Base-by-base conservation (phyloP, 1,140 invertebrate genomes). In the Galleria mellonella region DNA sequence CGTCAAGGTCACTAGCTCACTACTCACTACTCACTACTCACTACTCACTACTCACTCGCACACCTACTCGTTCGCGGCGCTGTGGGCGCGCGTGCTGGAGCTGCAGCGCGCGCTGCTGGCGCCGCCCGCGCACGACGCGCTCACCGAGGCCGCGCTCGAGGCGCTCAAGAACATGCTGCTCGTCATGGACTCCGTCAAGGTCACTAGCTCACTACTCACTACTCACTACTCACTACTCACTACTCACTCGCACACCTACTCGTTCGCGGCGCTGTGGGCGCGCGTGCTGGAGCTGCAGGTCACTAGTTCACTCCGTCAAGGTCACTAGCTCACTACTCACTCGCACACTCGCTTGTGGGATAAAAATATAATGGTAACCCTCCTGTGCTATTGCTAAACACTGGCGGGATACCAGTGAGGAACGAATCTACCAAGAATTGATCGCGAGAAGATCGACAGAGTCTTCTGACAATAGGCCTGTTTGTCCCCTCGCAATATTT, bases 111-210 rank as follows among this genome's bases (percentile, higher is more conserved):
- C 87, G 7, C 64, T 78, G 43, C 56, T 83, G 40, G 40, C 55
- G 11, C 54, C 63, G 9, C 52, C 52, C 23, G 60, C 69, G 9
- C 73, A 71, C 62, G 96, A 98, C 74, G 88, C 97, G 11, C 86
- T 99, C 61, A 93, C 90, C 33, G 97, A 99, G 84, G 97, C 97
- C 2, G 97, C 98, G 71, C 96, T 97, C 1, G 97, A 99, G 81
- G 96, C 94, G 4, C 81, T 99, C 52, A 99, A 99, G 86, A 99
- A 99, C 83, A 98, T 99, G 95, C 85, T 99, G 4, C 87, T 99
- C 7, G 98, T 99, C 12, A 98, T 99, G 97, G 94, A 98, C 59
- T 98, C 96, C 0, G 95, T 97, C 0, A 92, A 91, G 51, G 93
- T 97, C 12, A 28, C 52, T 9, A 10, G 28, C 9, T 29, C 0